Conservation (phyloP, 1,140 invertebrate genomes). For the Thalassaphorura encarpata region DNA sequence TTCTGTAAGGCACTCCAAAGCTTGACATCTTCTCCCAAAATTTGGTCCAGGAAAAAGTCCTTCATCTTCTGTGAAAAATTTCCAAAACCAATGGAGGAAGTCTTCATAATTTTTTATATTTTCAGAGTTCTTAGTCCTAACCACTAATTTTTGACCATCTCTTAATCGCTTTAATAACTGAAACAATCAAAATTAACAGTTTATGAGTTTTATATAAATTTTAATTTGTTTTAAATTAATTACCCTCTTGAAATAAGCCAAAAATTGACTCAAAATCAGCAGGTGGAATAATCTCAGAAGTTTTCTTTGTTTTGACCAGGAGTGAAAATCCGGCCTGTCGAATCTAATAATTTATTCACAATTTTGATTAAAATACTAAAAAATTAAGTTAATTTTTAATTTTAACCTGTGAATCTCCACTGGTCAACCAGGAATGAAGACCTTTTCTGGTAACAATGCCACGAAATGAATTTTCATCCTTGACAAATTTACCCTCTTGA, state of each 20-base stretch:
- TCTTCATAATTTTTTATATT: slow-evolving; percentile 34
- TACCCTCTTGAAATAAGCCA: slow-evolving; percentile 43
- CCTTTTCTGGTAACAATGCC: slow-evolving; percentile 32
- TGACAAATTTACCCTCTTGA: slow-evolving; percentile 40
- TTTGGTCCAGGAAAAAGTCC: slow-evolving; percentile 55
- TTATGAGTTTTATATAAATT: slow-evolving; percentile 33
- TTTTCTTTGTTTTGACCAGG: slow-evolving; percentile 62
- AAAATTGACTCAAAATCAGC: slow-evolving; percentile 51
- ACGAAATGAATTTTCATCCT: slow-evolving; percentile 14
- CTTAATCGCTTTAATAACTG: slow-evolving; percentile 19
- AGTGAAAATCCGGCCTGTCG: slow-evolving; percentile 50
- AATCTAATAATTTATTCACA: slow-evolving; percentile 38
- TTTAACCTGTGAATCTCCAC: slow-evolving; percentile 13
- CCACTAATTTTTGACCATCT: slow-evolving; percentile 20
- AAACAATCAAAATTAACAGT: slow-evolving; percentile 15
- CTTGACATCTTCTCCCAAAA: slow-evolving; percentile 52
- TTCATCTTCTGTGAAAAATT: slow-evolving; percentile 44
- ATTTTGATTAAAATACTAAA: neutral
- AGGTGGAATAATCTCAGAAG: slow-evolving; percentile 46
- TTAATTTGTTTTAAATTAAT: slow-evolving; percentile 7
- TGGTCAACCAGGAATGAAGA: slow-evolving; percentile 13
- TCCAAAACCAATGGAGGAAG: slow-evolving; percentile 44
- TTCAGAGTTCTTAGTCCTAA: slow-evolving; percentile 33
- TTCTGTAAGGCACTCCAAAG: slow-evolving; percentile 47
- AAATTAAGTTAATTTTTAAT: neutral